These are phyloP conservation scores for Coptodon bakossiorum DNA, from an alignment of 2,113 vertebrate species.

Conservation along the genomic window DNA sequence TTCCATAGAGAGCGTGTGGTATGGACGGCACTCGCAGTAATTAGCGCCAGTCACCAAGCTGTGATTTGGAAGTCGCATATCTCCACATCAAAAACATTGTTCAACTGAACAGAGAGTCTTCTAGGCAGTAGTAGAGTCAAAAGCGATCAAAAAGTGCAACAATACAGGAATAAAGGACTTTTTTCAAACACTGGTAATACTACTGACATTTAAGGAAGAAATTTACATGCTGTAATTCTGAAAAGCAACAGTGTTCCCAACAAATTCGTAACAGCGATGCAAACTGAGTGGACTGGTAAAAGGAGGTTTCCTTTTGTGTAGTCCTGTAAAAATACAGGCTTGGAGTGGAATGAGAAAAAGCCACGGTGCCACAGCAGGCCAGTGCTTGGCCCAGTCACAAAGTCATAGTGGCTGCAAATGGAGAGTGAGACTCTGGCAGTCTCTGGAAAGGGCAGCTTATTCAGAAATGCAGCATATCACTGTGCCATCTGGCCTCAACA, in stretches of 20 bases:
- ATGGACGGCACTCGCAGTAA: conserved; percentile 24
- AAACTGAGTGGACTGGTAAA: neutral
- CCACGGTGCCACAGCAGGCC: neutral
- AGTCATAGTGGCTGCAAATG: conserved; percentile 11
- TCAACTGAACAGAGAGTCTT: neutral
- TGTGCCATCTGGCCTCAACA: neutral
- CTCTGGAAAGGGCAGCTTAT: conserved; percentile 29
- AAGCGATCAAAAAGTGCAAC: conserved; percentile 56
- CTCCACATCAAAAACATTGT: neutral
- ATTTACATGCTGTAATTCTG: neutral
- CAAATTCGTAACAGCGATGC: neutral
- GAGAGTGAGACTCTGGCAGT: neutral
- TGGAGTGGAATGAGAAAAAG: conserved; percentile 49
- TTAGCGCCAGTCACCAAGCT: neutral
- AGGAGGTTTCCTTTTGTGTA: neutral
- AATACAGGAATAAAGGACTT: neutral
- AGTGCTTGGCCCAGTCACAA: neutral
- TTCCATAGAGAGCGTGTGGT: neutral
- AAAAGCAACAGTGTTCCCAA: neutral
- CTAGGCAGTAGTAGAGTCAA: conserved; percentile 34
- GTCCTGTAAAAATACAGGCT: neutral
- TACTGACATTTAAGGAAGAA: neutral
- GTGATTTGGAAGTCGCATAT: neutral
- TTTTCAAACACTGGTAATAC: conserved; percentile 20
- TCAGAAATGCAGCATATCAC: neutral